Evolutionary conservation across 1,140 invertebrate genomes (phyloP), one percentile per base, ranked within the genome.

Genomic region (Asobara japonica): DNA sequence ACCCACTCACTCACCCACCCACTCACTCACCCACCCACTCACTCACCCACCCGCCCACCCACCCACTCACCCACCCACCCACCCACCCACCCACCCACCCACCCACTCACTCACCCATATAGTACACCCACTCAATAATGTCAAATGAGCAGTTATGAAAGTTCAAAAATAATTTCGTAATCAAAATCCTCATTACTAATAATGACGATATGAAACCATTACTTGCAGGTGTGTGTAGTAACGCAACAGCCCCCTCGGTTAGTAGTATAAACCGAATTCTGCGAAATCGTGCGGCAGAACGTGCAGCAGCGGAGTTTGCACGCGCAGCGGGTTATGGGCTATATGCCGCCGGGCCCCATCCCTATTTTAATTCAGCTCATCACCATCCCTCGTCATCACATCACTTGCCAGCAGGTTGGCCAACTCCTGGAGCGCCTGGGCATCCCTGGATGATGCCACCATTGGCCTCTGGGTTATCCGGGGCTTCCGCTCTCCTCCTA

Each of bases 211-310:
- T 45, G 18, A 45, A 45, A 7, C 11, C 41, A 16, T 45, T 5
- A 45, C 1, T 45, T 88, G 2, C 87, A 94, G 93, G 92, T 48
- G 95, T 98, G 10, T 98, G 96, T 83, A 97, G 95, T 31, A 97
- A 97, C 84, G 93, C 93, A 73, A 95, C 93, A 72, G 96, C 90
- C 45, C 96, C 96, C 0, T 97, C 95, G 38, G 96, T 97, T 0
- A 96, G 94, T 77, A 97, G 95, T 74, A 98, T 98, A 80, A 97
- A 97, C 84, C 89, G 96, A 74, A 98, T 97, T 76, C 86, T 98
- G 51, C 85, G 95, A 66, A 98, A 98, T 82, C 89, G 96, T 13
- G 96, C 96, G 0, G 96, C 96, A 0, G 96, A 98, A 83, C 86
- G 96, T n/a, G 96, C 96, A 0, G 95, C 96, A 0, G 96, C 96